Base-by-base conservation (phyloP, 2,888 invertebrate genomes). In the Meteorus cinctellus region DNA sequence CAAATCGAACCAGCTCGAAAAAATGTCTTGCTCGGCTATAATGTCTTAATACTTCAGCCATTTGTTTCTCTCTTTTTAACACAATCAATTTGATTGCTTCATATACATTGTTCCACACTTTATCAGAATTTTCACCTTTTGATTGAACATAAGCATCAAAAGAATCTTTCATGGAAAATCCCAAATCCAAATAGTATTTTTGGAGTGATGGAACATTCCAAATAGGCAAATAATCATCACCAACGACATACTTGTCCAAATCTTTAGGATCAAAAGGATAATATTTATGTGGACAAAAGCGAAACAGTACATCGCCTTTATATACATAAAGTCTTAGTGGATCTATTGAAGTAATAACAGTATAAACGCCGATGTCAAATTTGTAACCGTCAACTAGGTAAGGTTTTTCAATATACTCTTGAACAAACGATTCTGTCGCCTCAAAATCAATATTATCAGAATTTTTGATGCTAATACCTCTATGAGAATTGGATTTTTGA, bases 301-400 rank as follows among this genome's bases (percentile, higher is more conserved):
- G 95, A 86, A 98, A 95, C 8, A 99, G 90, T 10, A 96, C 94
- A 86, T 99, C 98, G 3, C 95, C 96, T 86, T 95, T 95, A 86
- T 97, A 96, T 84, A 95, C 94, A 87, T 98, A 99, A 1, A 95
- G 93, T 81, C 98, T 91, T 29, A 99, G 90, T 0, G 99, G 99
- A 89, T 97, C 93, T 1, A 98, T 92, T 0, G 97, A 98, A 0
- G 98, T 98, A 27, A 99, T 90, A 0, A 95, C 94, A 0, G 96
- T 96, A 87, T 99, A 99, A 75, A 99, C 94, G 10, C 99, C 98
- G 88, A 99, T 96, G 90, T 99, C 99, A 90, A 99, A 99, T 91
- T 98, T 98, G 89, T 96, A 94, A 1, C 97, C 97, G 88, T 97
- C 97, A 3, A 99, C 95, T 24, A 99, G 91, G 82, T 96, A 94